Evolutionary conservation across 1,140 invertebrate species (phyloP).

Genomic region (Euura saliciscinereae): DNA sequence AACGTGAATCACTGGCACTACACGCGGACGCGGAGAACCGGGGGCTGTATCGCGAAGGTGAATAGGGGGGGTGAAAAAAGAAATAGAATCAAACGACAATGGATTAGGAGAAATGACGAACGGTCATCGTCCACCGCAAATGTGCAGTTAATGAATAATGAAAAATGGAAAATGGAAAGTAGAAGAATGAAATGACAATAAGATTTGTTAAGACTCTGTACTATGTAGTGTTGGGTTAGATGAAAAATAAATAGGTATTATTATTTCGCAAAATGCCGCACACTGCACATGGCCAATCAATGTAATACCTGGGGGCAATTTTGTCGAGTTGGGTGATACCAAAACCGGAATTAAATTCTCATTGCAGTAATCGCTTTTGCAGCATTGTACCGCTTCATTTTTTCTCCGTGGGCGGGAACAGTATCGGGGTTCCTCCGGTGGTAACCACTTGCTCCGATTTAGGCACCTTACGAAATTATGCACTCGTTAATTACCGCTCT

Average conservation of each 20-base stretch:
- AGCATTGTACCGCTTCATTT: slow-evolving; percentile 57
- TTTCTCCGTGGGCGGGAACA: slow-evolving; percentile 61
- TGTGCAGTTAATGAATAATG: slow-evolving; percentile 15
- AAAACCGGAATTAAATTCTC: slow-evolving; percentile 56
- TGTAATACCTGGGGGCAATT: slow-evolving; percentile 31
- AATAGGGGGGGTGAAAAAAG: slow-evolving; percentile 5
- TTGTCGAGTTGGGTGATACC: slow-evolving; percentile 40
- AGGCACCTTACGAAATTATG: slow-evolving; percentile 68
- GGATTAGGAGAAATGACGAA: slow-evolving; percentile 11
- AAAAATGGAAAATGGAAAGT: too few relatives aligned
- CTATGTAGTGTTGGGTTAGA: slow-evolving; percentile 6
- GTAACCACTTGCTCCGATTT: slow-evolving; percentile 70
- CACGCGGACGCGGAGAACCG: too few relatives aligned
- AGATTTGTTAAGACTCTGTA: too few relatives aligned
- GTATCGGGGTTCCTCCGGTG: slow-evolving; percentile 71
- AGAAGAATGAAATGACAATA: too few relatives aligned
- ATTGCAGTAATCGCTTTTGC: slow-evolving; percentile 73
- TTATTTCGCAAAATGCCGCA: slow-evolving; percentile 23
- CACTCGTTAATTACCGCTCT: too few relatives aligned
- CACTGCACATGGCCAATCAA: slow-evolving; percentile 34
- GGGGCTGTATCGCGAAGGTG: too few relatives aligned
- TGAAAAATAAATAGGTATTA: neutral
- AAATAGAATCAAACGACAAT: slow-evolving; percentile 8
- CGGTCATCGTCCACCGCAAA: slow-evolving; percentile 23
- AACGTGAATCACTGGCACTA: too few relatives aligned